phyloP scores from a whole-genome alignment of 2,797 vertebrate genomes.

The Pseudotriccus pelzelni region DNA sequence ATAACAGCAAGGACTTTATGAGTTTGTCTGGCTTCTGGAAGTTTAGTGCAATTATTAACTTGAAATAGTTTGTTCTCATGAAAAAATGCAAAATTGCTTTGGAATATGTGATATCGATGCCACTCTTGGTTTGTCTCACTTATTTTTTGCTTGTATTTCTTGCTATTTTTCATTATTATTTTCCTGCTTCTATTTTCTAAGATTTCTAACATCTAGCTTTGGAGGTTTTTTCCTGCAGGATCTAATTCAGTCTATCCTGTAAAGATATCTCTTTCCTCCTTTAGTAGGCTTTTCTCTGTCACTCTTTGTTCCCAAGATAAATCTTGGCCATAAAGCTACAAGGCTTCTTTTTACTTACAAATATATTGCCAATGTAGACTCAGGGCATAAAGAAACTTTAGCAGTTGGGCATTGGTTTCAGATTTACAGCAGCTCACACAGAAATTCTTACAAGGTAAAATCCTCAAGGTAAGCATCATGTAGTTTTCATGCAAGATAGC shows the following conservation, averaged over 20 bases:
- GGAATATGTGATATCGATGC: neutral
- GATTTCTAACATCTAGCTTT: neutral
- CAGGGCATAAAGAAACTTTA: neutral
- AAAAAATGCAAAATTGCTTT: neutral
- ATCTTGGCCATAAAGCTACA: neutral
- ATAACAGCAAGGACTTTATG: neutral
- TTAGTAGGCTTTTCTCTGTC: neutral
- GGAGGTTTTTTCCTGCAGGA: neutral
- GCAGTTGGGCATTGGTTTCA: neutral
- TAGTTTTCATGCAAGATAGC: neutral
- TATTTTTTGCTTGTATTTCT: neutral
- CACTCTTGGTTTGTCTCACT: neutral
- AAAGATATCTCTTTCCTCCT: neutral
- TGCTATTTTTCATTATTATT: neutral
- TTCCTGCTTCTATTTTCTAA: neutral
- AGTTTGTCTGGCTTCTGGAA: neutral
- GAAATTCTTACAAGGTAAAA: neutral
- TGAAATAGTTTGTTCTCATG: neutral
- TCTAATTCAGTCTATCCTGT: neutral
- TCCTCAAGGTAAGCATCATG: neutral
- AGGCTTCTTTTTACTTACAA: slow-evolving; percentile 9
- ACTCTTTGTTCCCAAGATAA: neutral
- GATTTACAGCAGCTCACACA: neutral
- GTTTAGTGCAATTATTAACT: neutral
- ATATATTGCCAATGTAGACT: neutral